Evolutionary conservation across 2,113 vertebrate species (phyloP), one percentile per base, ranked within the genome.

Genomic region (Apus apus): DNA sequence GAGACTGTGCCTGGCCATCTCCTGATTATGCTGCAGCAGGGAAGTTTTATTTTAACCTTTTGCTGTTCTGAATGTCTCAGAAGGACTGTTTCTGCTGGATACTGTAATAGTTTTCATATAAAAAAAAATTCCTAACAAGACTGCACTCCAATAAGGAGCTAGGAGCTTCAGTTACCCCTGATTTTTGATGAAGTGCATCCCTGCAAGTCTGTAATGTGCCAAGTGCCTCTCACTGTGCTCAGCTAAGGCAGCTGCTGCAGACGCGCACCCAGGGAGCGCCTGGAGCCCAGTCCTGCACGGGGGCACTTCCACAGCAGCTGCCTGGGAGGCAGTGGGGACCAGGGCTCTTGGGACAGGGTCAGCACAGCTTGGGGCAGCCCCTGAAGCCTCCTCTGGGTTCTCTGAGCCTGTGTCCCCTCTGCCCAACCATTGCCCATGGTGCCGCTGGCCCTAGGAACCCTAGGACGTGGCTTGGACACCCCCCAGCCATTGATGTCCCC

Each of bases 21-120:
- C 64, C 81, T 87, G 85, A 64, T 78, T 70, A 32, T 88, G 51
- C 82, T 92, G 84, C 62, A 78, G 51, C 48, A 34, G 72, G 57
- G 85, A 93, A 70, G 62, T 54, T 93, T 88, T 76, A 81, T 85
- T 95, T 94, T 89, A 89, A 93, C 88, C 85, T 96, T 93, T 94
- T 90, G 73, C 85, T 89, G 40, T 79, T 90, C 61, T 46, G 64
- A 68, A 48, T 74, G 60, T 88, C 94, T 94, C 86, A 53, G 71
- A 93, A 95, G 86, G 53, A 82, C 53, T n/a, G 53, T 79, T 95
- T 89, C 71, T 86, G 46, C 48, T n/a, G 38, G 19, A 56, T 68
- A 11, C 74, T 65, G 17, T 40, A 78, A 74, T 68, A 56, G 70
- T 94, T 97, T 91, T 80, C 70, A 60, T 67, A 45, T 88, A 80